Percentiles rank a stretch among this genome's conserved stretches.
phyloP scores from a whole-genome alignment of 2,888 invertebrate species.

The Anthrax anthrax region DNA sequence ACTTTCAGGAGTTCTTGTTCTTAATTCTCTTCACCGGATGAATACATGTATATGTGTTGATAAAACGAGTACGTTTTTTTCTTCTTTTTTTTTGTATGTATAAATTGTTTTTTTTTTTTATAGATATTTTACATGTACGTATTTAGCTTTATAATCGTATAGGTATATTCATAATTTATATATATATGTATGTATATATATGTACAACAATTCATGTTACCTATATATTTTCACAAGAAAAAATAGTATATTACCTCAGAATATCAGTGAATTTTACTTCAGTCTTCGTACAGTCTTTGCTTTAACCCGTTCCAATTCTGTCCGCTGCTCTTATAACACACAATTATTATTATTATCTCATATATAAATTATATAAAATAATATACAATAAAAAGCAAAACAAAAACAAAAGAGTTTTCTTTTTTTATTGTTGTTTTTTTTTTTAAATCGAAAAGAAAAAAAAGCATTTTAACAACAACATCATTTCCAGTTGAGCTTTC shows the following conservation, averaged over 20 bases:
- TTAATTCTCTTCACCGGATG: background rate
- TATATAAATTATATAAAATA: slow-evolving; percentile 14
- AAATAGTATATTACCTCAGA: slow-evolving; percentile 37
- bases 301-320: slow-evolving; percentile 39
- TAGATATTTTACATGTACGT: no score
- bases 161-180: no score
- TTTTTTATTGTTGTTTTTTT: background rate
- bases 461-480: background rate
- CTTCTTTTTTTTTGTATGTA: no score
- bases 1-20: background rate
- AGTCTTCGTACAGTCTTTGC: slow-evolving; percentile 39
- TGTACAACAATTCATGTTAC: background rate
- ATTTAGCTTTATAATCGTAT: no score
- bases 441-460: background rate
- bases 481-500: background rate
- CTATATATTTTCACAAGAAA: slow-evolving; percentile 20
- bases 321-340: slow-evolving; percentile 31
- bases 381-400: slow-evolving; percentile 12
- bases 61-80: no score
- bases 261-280: slow-evolving; percentile 36
- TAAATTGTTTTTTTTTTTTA: no score
- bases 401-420: background rate
- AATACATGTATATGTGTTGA: background rate
- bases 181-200: no score
- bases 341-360: slow-evolving; percentile 21